Evolutionary conservation across 2,888 invertebrate genomes (phyloP).

Genomic region (Elegia similella): DNA sequence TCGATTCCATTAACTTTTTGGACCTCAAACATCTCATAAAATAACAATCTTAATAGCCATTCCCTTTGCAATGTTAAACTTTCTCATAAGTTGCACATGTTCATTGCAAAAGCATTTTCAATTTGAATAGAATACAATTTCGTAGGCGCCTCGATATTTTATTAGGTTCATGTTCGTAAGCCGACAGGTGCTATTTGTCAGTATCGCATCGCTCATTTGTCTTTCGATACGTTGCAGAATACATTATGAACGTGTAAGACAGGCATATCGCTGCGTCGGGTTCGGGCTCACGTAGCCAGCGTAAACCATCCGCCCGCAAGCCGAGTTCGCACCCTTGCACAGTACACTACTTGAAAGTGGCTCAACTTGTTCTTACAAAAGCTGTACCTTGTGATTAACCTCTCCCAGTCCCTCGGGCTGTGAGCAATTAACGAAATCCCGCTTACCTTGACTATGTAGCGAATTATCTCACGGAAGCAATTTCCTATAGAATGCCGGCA

Average conservation of each 20-base stretch:
- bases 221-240: constrained; percentile 41
- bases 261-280: constrained; percentile 21
- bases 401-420: constrained; percentile 39
- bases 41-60: not conserved
- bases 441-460: constrained; percentile 38
- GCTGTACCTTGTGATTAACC: constrained; percentile 40
- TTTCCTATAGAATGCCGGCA: constrained; percentile 20
- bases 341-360: constrained; percentile 32
- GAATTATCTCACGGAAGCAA: constrained; percentile 33
- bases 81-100: not conserved
- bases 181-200: constrained; percentile 38
- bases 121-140: constrained; percentile 14
- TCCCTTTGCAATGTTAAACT: not conserved
- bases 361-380: constrained; percentile 37
- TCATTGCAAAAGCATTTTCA: constrained; percentile 2
- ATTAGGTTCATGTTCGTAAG: constrained; percentile 26
- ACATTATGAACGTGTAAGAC: constrained; percentile 35
- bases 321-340: constrained; percentile 26
- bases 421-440: constrained; percentile 47
- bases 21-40: not conserved
- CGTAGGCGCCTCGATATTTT: constrained; percentile 7
- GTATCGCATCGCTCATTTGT: constrained; percentile 43
- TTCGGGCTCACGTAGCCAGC: constrained; percentile 31
- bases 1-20: not conserved
- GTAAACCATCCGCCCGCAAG: constrained; percentile 24